Evolutionary conservation across 64 coral and sea anemone genomes (phyloP), one percentile per base, ranked within the genome.

Genomic region (Cladopsammia gracilis): DNA sequence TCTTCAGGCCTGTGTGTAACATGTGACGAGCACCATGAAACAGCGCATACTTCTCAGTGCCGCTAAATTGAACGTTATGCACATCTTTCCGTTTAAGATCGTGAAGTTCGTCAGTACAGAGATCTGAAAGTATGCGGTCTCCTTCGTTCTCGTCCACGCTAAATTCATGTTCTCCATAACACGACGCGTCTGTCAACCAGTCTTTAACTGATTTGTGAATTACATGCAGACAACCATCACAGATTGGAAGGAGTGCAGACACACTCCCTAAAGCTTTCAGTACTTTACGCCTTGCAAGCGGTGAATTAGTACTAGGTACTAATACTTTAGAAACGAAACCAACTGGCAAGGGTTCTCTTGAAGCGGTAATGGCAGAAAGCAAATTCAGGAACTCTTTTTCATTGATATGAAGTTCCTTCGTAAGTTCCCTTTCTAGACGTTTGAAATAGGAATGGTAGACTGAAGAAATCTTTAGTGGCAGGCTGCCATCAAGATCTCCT

Each of bases 371-470:
- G 3, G 73, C 91, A 68, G 25, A 62, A 25, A 93, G 74, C 48
- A 93, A 49, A 13, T 73, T 52, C 2, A 44, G 48, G 51, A 92
- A 77, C 10, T 73, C 20, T 58, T 86, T 71, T 44, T 75, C 70
- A 22, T 48, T 64, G 7, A 46, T 42, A 22, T 9, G 6, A 9
- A 93, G 44, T 5, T 65, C 25, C 62, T 45, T 62, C 42, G 34
- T 11, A 23, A 87, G 64, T 58, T 43, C 51, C 4, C 44, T 25
- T 20, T 58, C 70, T 25, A 87, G 62, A 6, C 67, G 47, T 57
- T 23, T 51, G 20, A 93, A 87, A 53, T 93, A 87, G 4, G 45
- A 67, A 77, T 93, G 47, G 43, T 87, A 93, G 24, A 77, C 57
- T 34, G 72, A 77, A 4, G 82, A 75, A 24, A 93, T n/a, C 1